Evolutionary conservation across 2,888 invertebrate genomes (phyloP), one percentile per base, ranked within the genome.

Genomic region (Orthosia cruda): DNA sequence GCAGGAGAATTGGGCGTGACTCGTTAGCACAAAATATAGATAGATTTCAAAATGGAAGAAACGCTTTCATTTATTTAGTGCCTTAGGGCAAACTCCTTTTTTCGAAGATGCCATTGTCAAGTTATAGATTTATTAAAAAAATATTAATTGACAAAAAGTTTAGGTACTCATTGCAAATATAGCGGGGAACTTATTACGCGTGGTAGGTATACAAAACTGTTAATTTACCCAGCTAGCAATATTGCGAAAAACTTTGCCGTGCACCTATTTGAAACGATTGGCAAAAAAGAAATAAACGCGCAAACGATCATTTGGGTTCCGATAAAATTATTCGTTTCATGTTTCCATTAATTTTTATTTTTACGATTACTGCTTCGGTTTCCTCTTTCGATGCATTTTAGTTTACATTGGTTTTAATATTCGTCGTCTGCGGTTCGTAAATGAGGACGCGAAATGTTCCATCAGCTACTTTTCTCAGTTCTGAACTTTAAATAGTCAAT

Each of bases 21-120:
- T 89, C 88, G 89, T 83, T 89, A 90, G 84, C 88, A 82, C 86
- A 88, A 91, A 90, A 85, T n/a, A n/a, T n/a, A n/a, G n/a, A n/a
- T 58, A 58, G 74, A 65, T 81, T 81, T 79, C 79, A 83, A 83
- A 81, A 83, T 79, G 54, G 32, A 61, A 78, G 13, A 83, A 57
- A 59, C 23, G 50, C 26, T 70, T 62, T 69, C 73, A 63, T 79
- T 80, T 84, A 67, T 81, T 62, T 70, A 52, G 23, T 66, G 74
- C 68, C 58, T 47, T 32, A 52, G 20, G 68, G 45, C 45, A 73
- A 45, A 64, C 18, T 23, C 52, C 62, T 45, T 68, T 83, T 65
- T 32, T 23, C 12, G 20, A 82, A 50, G 18, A 49, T n/a, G 59
- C 54, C n/a, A 61, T 18, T 15, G 50, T 23, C 47, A 32, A 45